Evolutionary conservation across 2,113 vertebrate species (phyloP), one percentile per base, ranked within the genome.

Genomic region (Entelurus aequoreus): DNA sequence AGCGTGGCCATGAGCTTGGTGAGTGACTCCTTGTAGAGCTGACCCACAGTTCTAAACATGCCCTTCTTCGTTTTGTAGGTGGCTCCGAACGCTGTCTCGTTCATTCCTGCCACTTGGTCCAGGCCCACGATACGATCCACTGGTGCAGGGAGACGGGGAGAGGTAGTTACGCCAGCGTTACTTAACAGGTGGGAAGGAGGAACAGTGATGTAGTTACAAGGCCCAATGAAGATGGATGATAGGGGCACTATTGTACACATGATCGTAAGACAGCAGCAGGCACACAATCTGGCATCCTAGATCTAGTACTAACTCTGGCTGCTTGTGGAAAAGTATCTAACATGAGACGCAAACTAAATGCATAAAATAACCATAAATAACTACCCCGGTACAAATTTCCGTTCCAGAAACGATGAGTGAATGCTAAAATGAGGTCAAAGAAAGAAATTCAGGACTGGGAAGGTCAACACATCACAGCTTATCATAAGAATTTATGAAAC

Each of bases 21-120:
- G 44, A 99, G 94, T 0, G 95, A 97, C 66, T 99, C 96, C 77
- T 99, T 99, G 89, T 99, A 99, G 28, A 98, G 93, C 9, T 99
- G 96, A 1, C 96, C 95, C 0, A 98, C 96, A 0, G 96, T 98
- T 1, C 96, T 93, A 48, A 98, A 98, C 95, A 99, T 98, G 37
- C 96, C 96, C 87, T 98, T 98, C 84, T 98, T 98, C 10, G 96
- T 99, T 88, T 98, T 98, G 72, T 97, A 98, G 0, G 95, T 92
- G 0, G 96, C 92, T 53, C 97, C 97, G 2, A 99, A 99, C 0
- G 96, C 93, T 0, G 96, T 99, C 86, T 99, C 97, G 0, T 94
- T 95, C 91, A 98, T 98, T 0, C 97, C 97, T 0, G 95, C 95
- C 69, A 99, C 97, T 84, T 98, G 97, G 84, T 99, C 97, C 85